Base-by-base conservation (phyloP, 2,888 invertebrate genomes). In the Creontiades dilutus region DNA sequence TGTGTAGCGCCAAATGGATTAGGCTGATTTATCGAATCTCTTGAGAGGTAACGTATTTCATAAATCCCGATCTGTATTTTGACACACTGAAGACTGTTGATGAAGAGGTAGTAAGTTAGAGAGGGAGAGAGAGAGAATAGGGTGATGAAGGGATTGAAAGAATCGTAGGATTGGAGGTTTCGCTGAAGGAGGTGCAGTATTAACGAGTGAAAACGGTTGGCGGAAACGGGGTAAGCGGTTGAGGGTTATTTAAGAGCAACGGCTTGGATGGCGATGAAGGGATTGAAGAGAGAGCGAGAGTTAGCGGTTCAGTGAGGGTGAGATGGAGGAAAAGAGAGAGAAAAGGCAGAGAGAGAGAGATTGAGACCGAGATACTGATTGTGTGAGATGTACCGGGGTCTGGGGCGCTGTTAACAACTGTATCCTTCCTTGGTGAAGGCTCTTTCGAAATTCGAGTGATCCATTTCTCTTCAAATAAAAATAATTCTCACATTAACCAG, bases 131-230 rank as follows among this genome's bases (percentile, higher is more conserved):
- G 68, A 68, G 68, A 23, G 13, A 23, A 68, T 68, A 23, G 23
- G 23, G 68, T 12, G 68, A 68, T 68, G 68, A 9, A 19, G 13
- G 23, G 68, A 68, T 68, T 68, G 19, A 23, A 68, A 23, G 68
- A 68, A 23, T 19, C 68, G 68, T 7, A 23, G 19, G 68, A 68
- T 68, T 27, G 68, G 68, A 68, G 23, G 23, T 68, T 68, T 68
- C 23, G 23, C 68, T 23, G 68, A 11, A 19, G 23, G 68, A 23
- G 68, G 68, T 68, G 68, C 68, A 23, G 68, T 68, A 68, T 68
- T 68, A 68, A 68, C 68, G 68, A 68, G 68, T 68, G 68, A 68
- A 68, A 68, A 68, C 68, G 68, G 68, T 68, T 68, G 68, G 68
- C 68, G 68, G 68, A 68, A 68, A 68, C 23, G 68, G 68, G 23